Evolutionary conservation across 2,888 invertebrate species (phyloP), one percentile per base, ranked within the genome.

Genomic region (Drosophila borealis): DNA sequence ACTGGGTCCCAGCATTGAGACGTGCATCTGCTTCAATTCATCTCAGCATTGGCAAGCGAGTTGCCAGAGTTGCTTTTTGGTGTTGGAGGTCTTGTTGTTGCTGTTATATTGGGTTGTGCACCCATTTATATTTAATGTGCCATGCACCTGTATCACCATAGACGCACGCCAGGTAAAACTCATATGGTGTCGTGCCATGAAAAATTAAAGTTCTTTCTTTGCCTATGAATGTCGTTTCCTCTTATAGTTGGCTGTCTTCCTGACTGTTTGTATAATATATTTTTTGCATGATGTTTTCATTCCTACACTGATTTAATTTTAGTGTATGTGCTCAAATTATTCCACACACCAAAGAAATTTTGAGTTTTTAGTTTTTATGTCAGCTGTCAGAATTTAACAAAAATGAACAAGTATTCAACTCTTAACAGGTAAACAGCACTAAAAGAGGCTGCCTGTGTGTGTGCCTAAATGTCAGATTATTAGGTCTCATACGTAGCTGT

Each of bases 61-160:
- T 34, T 54, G 42, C 65, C 63, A 0, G 44, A 45, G 57, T 41
- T 41, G 62, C 25, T 71, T 60, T 63, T 66, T 53, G 53, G 42
- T 53, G 61, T 37, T 62, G 54, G 42, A 46, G 29, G n/a, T 53
- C 44, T 53, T 74, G 46, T 60, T 71, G 42, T 45, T 65, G 41
- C 19, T 51, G 45, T 36, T 65, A 46, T 59, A 29, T 60, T 59
- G 41, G 71, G 44, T 56, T 66, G 64, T 63, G 60, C 62, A 68
- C 64, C 85, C 81, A 85, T 88, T 83, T 72, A 80, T 75, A 70
- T 85, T 85, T 83, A 66, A 86, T 81, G 62, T 74, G 81, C 42
- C 61, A 80, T 81, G 78, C 81, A 88, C 80, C 80, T 85, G 78
- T 79, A 80, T 70, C 57, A 56, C 37, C 73, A 61, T 65, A 61